Conservation (phyloP, 2,113 vertebrate species). For the Alouatta palliata region DNA sequence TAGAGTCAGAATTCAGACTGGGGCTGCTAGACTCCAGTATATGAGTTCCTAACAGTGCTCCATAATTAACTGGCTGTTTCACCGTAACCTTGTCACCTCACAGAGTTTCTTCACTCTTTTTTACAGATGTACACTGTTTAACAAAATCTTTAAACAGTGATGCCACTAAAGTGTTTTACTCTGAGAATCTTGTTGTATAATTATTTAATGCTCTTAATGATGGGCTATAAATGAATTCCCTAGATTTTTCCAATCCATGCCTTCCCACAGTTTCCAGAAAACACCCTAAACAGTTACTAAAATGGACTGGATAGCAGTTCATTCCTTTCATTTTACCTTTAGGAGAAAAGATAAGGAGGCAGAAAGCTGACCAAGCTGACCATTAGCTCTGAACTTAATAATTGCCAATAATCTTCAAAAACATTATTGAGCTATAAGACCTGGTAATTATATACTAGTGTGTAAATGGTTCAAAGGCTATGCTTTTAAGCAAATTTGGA, state of each 20-base stretch:
- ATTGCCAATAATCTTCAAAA: conserved; percentile 41
- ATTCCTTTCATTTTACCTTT: conserved; percentile 45
- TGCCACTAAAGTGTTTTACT: not conserved
- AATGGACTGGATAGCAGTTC: not conserved
- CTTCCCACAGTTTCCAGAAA: conserved; percentile 3
- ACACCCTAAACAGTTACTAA: not conserved
- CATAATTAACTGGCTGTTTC: not conserved
- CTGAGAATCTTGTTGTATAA: not conserved
- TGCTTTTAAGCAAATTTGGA: conserved; percentile 26
- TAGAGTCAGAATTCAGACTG: not conserved
- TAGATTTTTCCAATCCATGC: not conserved
- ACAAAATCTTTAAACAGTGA: conserved; percentile 3
- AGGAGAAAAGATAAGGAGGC: not conserved
- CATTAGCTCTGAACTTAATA: conserved; percentile 28
- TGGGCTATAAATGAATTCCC: not conserved
- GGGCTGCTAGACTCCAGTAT: not conserved
- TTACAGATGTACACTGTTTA: not conserved
- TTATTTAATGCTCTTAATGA: not conserved
- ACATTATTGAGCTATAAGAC: not conserved
- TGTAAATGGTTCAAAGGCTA: not conserved
- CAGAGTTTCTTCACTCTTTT: not conserved
- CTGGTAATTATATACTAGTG: not conserved
- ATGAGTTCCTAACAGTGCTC: not conserved
- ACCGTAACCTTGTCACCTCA: not conserved
- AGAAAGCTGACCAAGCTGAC: not conserved